phyloP scores from a whole-genome alignment of 2,113 vertebrate species.

The Muscicapa adusta region DNA sequence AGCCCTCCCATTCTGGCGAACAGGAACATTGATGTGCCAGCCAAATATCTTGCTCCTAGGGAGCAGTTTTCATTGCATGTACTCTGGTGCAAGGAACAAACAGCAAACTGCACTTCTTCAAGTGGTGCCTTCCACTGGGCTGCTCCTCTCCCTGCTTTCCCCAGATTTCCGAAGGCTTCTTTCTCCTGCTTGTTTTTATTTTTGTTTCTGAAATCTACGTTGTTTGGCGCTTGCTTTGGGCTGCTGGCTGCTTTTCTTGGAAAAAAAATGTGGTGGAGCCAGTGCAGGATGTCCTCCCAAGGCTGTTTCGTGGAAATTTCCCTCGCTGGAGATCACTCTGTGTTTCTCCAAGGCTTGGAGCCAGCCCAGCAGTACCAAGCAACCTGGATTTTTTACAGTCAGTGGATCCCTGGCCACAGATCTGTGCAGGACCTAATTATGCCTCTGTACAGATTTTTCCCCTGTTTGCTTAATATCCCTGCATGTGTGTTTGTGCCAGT shows the following conservation, averaged over 20 bases:
- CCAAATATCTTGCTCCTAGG: conserved; percentile 30
- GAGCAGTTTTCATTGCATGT: conserved; percentile 18
- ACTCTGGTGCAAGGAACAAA: conserved; percentile 23
- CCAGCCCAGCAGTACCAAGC: conserved; percentile 36
- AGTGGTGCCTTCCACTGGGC: conserved; percentile 49
- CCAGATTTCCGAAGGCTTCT: conserved; percentile 51
- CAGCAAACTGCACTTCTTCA: conserved; percentile 38
- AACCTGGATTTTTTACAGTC: conserved; percentile 15
- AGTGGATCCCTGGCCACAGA: conserved; percentile 34
- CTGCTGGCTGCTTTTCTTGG: conserved; percentile 70
- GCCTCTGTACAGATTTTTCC: neutral
- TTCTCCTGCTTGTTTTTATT: conserved; percentile 70
- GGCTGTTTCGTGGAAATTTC: conserved; percentile 66
- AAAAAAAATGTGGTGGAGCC: conserved; percentile 18
- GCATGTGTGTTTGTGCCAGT: neutral
- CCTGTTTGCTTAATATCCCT: neutral
- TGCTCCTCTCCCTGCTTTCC: conserved; percentile 27
- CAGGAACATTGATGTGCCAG: neutral
- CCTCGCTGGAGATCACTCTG: conserved; percentile 28
- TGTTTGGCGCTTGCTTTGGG: conserved; percentile 63
- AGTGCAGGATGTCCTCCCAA: conserved; percentile 53
- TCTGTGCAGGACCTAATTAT: conserved; percentile 3
- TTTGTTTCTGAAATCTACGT: conserved; percentile 65
- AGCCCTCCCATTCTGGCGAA: neutral
- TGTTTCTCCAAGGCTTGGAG: conserved; percentile 45